These are phyloP conservation scores for Drosophila nigrodunni DNA, from an alignment of 1,140 invertebrate genomes.

Conservation along the genomic window DNA sequence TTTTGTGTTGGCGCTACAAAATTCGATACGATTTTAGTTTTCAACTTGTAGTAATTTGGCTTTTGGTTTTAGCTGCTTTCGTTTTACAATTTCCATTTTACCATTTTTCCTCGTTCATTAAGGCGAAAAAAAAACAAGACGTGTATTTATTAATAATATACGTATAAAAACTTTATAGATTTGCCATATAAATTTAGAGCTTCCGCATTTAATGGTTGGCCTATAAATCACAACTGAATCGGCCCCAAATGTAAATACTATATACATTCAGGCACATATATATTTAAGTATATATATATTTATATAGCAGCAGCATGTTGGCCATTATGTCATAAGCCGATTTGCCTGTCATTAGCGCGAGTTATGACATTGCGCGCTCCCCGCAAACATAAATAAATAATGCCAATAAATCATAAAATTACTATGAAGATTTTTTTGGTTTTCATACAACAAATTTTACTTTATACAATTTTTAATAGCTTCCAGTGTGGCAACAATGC, in stretches of 20 bases:
- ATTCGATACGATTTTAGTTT: slow-evolving; percentile 17
- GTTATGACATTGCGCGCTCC: slow-evolving; percentile 30
- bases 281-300: slow-evolving; percentile 14
- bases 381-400: slow-evolving; percentile 53
- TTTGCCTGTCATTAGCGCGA: slow-evolving; percentile 69
- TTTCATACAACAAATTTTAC: slow-evolving; percentile 2
- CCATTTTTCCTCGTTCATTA: slow-evolving; percentile 54
- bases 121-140: slow-evolving; percentile 30
- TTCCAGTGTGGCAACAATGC: slow-evolving; percentile 44
- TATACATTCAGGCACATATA: background rate
- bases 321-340: slow-evolving; percentile 78
- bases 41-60: slow-evolving; percentile 2
- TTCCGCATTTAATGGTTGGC: slow-evolving; percentile 60
- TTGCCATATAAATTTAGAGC: slow-evolving; percentile 63
- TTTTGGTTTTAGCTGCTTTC: slow-evolving; percentile 4
- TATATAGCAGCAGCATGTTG: slow-evolving; percentile 25
- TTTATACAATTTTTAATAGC: slow-evolving; percentile 1
- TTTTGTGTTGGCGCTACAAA: slow-evolving; percentile 28
- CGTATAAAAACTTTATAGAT: slow-evolving; percentile 65
- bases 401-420: slow-evolving; percentile 71
- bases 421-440: slow-evolving; percentile 45
- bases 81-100: too few relatives aligned
- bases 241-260: slow-evolving; percentile 5
- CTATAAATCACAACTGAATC: slow-evolving; percentile 63
- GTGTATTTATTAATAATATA: slow-evolving; percentile 45